Percentiles rank a stretch among this genome's conserved stretches.
Evolutionary conservation across 2,113 vertebrate species (phyloP).

Genomic region (Furnarius figulus): DNA sequence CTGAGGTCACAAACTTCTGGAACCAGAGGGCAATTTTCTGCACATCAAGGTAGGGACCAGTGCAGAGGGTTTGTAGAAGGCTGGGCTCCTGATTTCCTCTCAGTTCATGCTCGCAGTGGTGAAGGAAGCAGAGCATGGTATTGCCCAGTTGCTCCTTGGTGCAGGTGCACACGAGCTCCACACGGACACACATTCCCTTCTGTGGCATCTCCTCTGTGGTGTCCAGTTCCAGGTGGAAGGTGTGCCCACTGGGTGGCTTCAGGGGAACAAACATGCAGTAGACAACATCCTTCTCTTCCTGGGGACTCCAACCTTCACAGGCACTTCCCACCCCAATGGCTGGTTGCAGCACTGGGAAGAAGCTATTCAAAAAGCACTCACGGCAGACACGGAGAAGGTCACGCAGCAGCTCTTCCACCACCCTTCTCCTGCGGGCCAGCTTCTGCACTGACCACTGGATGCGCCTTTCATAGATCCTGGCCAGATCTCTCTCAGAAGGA

Average conservation of each 20-base stretch:
- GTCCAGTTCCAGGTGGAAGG: background rate
- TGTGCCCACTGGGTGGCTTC: background rate
- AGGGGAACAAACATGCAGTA: background rate
- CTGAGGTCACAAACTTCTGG: background rate
- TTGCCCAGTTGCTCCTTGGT: rapidly evolving
- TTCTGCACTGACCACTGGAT: background rate
- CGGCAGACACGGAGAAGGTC: background rate
- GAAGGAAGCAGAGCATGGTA: background rate
- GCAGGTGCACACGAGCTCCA: background rate
- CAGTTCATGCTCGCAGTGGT: background rate
- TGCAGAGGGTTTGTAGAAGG: background rate
- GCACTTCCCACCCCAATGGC: background rate
- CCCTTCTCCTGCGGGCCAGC: background rate
- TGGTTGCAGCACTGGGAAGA: background rate
- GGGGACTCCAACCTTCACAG: background rate
- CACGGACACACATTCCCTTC: rapidly evolving
- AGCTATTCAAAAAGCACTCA: background rate
- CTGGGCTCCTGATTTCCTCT: background rate
- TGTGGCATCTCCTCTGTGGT: rapidly evolving
- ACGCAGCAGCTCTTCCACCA: background rate
- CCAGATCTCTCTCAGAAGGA: background rate
- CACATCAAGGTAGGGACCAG: background rate
- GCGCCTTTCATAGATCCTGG: background rate
- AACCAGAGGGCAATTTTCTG: background rate
- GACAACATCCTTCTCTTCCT: background rate